Evolutionary conservation across 2,797 vertebrate genomes (phyloP).

Genomic region (Eulemur rubriventer): DNA sequence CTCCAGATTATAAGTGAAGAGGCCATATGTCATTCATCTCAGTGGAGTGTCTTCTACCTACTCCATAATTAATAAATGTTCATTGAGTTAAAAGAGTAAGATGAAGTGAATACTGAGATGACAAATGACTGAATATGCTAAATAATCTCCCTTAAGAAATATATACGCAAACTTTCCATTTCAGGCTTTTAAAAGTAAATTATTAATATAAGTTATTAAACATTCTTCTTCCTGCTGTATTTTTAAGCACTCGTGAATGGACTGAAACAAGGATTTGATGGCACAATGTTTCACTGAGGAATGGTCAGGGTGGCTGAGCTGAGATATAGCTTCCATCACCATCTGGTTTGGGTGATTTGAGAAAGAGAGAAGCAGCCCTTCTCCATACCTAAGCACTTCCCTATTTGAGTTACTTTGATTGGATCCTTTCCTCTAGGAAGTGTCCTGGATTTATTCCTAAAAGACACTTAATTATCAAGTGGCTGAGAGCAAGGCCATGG

Average conservation of each 20-base stretch:
- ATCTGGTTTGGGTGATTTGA: neutral
- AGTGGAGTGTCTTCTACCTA: neutral
- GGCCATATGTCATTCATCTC: neutral
- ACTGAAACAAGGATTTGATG: neutral
- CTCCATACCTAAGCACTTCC: neutral
- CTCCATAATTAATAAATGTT: neutral
- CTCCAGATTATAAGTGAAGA: neutral
- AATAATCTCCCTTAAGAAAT: conserved; percentile 1
- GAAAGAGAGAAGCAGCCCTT: neutral
- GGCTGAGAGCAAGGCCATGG: neutral
- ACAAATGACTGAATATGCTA: conserved; percentile 6
- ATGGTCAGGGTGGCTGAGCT: neutral
- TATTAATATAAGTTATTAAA: neutral
- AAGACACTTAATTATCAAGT: neutral
- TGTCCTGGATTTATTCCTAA: neutral
- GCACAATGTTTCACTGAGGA: neutral
- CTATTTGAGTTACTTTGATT: neutral
- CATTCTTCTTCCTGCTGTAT: neutral
- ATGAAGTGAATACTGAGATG: neutral
- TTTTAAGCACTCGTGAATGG: neutral
- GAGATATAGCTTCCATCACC: neutral
- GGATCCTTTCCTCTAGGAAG: neutral
- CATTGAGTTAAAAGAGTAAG: conserved; percentile 21
- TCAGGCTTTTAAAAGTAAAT: conserved; percentile 34
- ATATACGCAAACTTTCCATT: neutral